These are phyloP conservation scores for Polyodon spathula DNA, from an alignment of 2,113 vertebrate species.

Conservation along the genomic window DNA sequence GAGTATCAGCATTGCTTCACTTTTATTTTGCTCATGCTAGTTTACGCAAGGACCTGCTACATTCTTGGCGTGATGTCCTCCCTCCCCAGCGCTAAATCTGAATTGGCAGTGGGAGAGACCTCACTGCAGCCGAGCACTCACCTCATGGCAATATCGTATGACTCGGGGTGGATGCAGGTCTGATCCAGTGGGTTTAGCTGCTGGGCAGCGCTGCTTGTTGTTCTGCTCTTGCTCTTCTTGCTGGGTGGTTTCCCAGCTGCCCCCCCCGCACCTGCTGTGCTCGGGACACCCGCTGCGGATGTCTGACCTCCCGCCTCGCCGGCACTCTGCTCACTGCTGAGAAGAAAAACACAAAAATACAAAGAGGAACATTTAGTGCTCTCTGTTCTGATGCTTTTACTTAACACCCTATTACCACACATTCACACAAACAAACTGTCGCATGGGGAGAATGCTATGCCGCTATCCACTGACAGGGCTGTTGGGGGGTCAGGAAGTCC, in stretches of 20 bases:
- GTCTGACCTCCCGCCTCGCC: constrained; percentile 16
- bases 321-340: constrained; percentile 13
- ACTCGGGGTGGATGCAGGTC: constrained; percentile 96
- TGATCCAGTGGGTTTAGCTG: constrained; percentile 85
- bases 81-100: background rate
- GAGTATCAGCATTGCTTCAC: too few species aligned
- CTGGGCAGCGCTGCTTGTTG: constrained; percentile 19
- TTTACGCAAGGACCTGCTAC: too few species aligned
- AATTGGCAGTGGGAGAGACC: constrained; percentile 6
- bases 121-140: constrained; percentile 36
- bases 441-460: constrained; percentile 7
- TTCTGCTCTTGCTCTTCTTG: constrained; percentile 70
- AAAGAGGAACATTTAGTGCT: background rate
- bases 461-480: too few species aligned
- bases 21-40: too few species aligned
- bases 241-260: constrained; percentile 46
- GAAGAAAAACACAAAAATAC: constrained; percentile 20
- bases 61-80: too few species aligned
- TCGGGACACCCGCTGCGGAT: constrained; percentile 4
- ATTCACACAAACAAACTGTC: too few species aligned
- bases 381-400: too few species aligned
- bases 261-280: constrained; percentile 20
- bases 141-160: constrained; percentile 80
- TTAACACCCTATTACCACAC: too few species aligned
- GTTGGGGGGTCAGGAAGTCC: too few species aligned